Conservation (phyloP, 2,888 invertebrate species). For the Bedellia somnulentella region DNA sequence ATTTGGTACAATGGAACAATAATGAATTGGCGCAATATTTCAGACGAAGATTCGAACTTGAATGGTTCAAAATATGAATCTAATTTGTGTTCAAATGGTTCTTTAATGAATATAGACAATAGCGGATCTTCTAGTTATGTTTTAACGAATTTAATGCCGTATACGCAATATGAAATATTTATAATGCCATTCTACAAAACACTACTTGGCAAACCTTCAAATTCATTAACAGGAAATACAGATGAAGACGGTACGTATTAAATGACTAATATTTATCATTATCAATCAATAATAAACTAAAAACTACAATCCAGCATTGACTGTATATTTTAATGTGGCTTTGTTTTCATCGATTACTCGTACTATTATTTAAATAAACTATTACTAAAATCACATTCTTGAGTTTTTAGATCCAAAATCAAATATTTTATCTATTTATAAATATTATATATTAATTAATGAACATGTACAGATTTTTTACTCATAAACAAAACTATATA, state of each 20-base stretch:
- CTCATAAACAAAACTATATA: no score
- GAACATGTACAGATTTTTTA: no score
- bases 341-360: no score
- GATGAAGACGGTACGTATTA: slow-evolving; percentile 72
- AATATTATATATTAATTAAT: no score
- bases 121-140: slow-evolving; percentile 72
- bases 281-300: neutral
- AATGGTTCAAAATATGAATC: slow-evolving; percentile 25
- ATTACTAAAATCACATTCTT: no score
- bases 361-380: no score
- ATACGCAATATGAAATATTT: slow-evolving; percentile 89
- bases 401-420: no score
- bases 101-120: slow-evolving; percentile 69
- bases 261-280: neutral
- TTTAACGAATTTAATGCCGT: slow-evolving; percentile 77
- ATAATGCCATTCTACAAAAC: slow-evolving; percentile 86
- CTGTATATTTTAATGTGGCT: no score
- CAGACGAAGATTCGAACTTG: slow-evolving; percentile 31
- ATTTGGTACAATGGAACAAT: slow-evolving; percentile 59
- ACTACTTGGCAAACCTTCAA: slow-evolving; percentile 90
- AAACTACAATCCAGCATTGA: no score
- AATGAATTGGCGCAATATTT: slow-evolving; percentile 44
- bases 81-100: slow-evolving; percentile 57
- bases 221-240: slow-evolving; percentile 82
- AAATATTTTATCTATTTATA: no score